Evolutionary conservation across 2,888 invertebrate species (phyloP).

Genomic region (Thelaira solivaga): DNA sequence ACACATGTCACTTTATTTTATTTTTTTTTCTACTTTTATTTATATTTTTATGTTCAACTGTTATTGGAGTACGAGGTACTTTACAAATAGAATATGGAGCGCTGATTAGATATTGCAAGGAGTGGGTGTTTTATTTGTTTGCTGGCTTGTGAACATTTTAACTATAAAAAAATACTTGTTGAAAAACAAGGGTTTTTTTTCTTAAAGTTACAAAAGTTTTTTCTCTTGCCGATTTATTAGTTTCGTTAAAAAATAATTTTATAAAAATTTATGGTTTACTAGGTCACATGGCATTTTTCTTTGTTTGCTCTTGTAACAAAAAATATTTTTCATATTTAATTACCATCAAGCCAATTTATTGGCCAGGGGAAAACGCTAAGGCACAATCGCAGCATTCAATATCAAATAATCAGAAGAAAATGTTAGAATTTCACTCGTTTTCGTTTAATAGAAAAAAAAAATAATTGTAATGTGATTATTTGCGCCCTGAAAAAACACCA

Average conservation of each 20-base stretch:
- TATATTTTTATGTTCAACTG: background rate
- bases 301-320: background rate
- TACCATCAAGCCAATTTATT: constrained; percentile 13
- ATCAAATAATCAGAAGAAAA: too few relatives aligned
- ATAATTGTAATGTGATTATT: too few relatives aligned
- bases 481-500: too few relatives aligned
- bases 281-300: constrained; percentile 33
- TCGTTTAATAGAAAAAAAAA: too few relatives aligned
- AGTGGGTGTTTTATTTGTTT: constrained; percentile 33
- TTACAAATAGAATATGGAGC: background rate
- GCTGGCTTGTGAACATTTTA: background rate
- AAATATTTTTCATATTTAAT: constrained; percentile 2
- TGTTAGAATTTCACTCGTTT: too few relatives aligned
- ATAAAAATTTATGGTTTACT: constrained; percentile 49
- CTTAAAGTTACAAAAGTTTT: background rate
- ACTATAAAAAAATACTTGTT: constrained; percentile 31
- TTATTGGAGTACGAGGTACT: background rate
- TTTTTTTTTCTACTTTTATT: too few relatives aligned
- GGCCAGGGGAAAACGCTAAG: background rate
- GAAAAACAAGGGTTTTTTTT: constrained; percentile 28
- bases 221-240: background rate
- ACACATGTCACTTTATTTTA: constrained; percentile 24
- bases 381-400: too few relatives aligned
- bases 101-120: constrained; percentile 28
- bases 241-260: constrained; percentile 39